A percentile compares a stretch with the other conserved stretches of the same genome.
Evolutionary conservation across 2,888 invertebrate species (phyloP).

Genomic region (Chaitophorus viminalis): DNA sequence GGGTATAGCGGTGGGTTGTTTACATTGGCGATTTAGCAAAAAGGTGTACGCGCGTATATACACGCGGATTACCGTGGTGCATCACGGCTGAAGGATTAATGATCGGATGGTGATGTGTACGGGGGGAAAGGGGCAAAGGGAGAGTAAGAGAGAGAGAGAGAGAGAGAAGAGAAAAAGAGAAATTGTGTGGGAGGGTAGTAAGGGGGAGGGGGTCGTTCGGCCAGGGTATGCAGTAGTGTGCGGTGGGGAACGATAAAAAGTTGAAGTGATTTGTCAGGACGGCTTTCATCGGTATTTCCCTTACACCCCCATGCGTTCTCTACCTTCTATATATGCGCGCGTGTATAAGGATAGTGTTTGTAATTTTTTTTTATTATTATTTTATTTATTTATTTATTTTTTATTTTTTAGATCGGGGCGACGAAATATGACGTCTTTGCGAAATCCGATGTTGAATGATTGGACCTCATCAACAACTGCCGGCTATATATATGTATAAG

Average conservation of each 20-base stretch:
- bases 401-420: neutral
- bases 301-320: neutral
- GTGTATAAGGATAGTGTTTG: constrained; percentile 22
- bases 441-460: constrained; percentile 62
- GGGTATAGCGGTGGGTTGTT: constrained; percentile 25
- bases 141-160: neutral
- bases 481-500: neutral
- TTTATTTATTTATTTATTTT: constrained; percentile 25
- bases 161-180: neutral
- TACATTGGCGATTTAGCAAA: constrained; percentile 54
- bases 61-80: constrained; percentile 42
- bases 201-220: neutral
- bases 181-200: neutral
- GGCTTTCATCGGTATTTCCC: constrained; percentile 55
- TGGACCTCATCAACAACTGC: constrained; percentile 58
- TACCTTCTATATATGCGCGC: neutral
- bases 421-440: constrained; percentile 58
- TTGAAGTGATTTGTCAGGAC: constrained; percentile 56
- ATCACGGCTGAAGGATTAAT: constrained; percentile 52
- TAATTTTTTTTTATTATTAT: constrained; percentile 54
- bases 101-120: constrained; percentile 52
- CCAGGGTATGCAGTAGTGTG: neutral
- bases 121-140: too few relatives aligned
- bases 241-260: constrained; percentile 50
- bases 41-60: constrained; percentile 21